Evolutionary conservation across 2,888 invertebrate species (phyloP).

Genomic region (Sisyra nigra): DNA sequence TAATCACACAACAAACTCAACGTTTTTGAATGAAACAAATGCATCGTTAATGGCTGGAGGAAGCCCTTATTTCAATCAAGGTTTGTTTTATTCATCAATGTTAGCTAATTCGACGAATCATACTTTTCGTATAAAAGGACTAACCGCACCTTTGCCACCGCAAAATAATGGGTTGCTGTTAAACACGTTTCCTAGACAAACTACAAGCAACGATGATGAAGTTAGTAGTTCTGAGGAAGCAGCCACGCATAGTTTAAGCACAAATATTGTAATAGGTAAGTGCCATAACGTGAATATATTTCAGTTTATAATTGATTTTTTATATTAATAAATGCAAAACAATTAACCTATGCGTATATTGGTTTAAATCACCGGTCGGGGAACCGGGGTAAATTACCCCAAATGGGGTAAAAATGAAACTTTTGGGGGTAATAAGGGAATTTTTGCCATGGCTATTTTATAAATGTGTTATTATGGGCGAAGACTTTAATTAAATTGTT

Average conservation of each 20-base stretch:
- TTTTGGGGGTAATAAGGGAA: too few relatives aligned
- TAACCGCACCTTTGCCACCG: constrained; percentile 18
- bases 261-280: too few relatives aligned
- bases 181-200: neutral
- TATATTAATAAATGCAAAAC: too few relatives aligned
- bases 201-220: constrained; percentile 47
- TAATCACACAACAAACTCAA: constrained; percentile 3
- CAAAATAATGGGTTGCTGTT: neutral
- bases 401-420: too few relatives aligned
- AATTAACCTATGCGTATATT: too few relatives aligned
- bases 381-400: too few relatives aligned
- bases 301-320: neutral
- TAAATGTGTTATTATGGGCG: too few relatives aligned
- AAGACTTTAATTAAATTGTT: too few relatives aligned
- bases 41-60: too few relatives aligned
- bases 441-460: too few relatives aligned
- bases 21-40: too few relatives aligned
- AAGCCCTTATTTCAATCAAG: constrained; percentile 22
- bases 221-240: constrained; percentile 62
- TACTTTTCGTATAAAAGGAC: constrained; percentile 19
- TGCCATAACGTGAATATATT: neutral
- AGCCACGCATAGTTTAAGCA: constrained; percentile 15
- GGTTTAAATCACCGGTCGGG: too few relatives aligned
- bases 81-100: constrained; percentile 24
- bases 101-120: constrained; percentile 19